Evolutionary conservation across 23 tunicate genomes (phyloP), one percentile per base, ranked within the genome.

Genomic region (Aplidium turbinatum): DNA sequence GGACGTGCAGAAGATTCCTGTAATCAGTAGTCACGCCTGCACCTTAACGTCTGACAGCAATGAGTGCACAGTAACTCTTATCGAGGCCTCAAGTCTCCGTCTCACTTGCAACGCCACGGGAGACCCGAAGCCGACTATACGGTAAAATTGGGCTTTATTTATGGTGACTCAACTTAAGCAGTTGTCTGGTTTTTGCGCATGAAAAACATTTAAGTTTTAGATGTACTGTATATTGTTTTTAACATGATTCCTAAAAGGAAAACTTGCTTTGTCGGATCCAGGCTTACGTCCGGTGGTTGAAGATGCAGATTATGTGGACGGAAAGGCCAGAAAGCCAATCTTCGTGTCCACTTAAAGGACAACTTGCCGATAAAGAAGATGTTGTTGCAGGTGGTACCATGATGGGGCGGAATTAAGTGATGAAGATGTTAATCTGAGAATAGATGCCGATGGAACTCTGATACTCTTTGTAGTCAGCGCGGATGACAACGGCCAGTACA

Each of bases 101-200:
- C 53, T 91, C 0, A 70, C 86, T 21, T 91, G 97, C 68, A 79
- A 76, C 31, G 97, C 97, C 23, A 66, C 77, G 57, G 97, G 97
- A 0, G 97, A 91, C 54, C 97, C 99, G 4, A 60, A 64, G 22
- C 99, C 99, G 3, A 79, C 75, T 13, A 75, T 95, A 28, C 75
- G 95, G 92, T 95, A 52, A 33, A 6, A 0, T 18, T 35, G n/a
- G n/a, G n/a, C n/a, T n/a, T n/a, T n/a, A n/a, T n/a, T n/a, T n/a
- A n/a, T n/a, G n/a, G n/a, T n/a, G n/a, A n/a, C n/a, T n/a, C n/a
- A n/a, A n/a, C n/a, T n/a, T n/a, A n/a, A n/a, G n/a, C n/a, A n/a
- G n/a, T n/a, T n/a, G n/a, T n/a, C n/a, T n/a, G n/a, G n/a, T n/a
- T n/a, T n/a, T n/a, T n/a, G n/a, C n/a, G n/a, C n/a, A n/a, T n/a